Percentiles rank a stretch among this genome's conserved stretches.
phyloP scores from a whole-genome alignment of 1,140 invertebrate species.

The Formica exsecta region DNA sequence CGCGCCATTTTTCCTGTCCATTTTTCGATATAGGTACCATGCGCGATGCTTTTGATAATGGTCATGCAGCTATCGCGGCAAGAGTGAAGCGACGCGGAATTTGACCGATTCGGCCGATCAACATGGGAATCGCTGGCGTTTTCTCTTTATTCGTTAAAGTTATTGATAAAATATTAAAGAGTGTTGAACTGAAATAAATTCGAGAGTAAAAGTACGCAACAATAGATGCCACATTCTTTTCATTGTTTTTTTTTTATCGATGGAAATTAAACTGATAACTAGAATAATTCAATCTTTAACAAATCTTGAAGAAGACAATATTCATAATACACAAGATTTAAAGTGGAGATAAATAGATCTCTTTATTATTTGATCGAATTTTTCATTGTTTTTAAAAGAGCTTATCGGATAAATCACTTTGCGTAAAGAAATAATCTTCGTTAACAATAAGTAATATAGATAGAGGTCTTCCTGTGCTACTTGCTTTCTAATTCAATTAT shows the following conservation, averaged over 20 bases:
- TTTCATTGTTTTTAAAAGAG: not conserved
- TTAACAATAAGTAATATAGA: not conserved
- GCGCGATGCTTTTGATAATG: slow-evolving; percentile 63
- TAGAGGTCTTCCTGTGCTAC: not conserved
- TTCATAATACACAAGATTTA: not conserved
- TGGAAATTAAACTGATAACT: not conserved
- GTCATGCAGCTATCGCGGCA: slow-evolving; percentile 21
- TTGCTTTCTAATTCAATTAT: slow-evolving; percentile 13
- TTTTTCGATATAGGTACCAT: slow-evolving; percentile 51
- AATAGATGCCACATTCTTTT: not conserved
- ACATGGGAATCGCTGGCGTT: not conserved
- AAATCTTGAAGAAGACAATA: not conserved
- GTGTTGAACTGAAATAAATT: slow-evolving; percentile 10
- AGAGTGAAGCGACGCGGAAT: slow-evolving; percentile 56
- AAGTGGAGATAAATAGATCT: no score
- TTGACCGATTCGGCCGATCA: slow-evolving; percentile 41
- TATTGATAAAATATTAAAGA: slow-evolving; percentile 11
- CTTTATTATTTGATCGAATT: not conserved
- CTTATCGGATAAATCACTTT: not conserved
- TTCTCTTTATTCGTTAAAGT: slow-evolving; percentile 6
- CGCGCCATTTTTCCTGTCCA: slow-evolving; percentile 44
- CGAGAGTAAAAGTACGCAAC: not conserved
- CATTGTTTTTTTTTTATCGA: not conserved
- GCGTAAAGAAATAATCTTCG: not conserved
- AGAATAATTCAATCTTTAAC: not conserved